Evolutionary conservation across 2,113 vertebrate species (phyloP).

Genomic region (Lathamus discolor): DNA sequence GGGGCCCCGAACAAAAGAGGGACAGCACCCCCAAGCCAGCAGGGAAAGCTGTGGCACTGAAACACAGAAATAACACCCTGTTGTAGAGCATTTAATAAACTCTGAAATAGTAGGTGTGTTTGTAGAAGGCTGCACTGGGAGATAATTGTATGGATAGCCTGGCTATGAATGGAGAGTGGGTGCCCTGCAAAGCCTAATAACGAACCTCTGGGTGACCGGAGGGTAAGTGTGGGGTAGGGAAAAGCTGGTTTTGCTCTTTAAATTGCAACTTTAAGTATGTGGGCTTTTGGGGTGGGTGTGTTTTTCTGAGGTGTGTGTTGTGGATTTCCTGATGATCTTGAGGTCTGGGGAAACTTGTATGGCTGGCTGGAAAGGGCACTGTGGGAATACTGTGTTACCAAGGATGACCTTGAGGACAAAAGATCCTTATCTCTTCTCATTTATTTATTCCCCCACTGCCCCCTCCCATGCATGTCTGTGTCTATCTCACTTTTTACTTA

Average conservation of each 20-base stretch:
- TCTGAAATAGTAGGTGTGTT: not conserved
- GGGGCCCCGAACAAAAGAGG: not conserved
- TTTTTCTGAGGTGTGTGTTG: not conserved
- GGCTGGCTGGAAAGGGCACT: not conserved
- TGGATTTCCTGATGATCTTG: not conserved
- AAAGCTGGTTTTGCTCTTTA: not conserved
- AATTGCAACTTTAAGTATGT: not conserved
- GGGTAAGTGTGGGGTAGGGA: not conserved
- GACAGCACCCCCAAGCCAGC: not conserved
- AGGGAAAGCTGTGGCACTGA: not conserved
- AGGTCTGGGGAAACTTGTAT: not conserved
- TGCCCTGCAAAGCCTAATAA: not conserved
- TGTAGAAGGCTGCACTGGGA: rapidly evolving
- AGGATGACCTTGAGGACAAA: not conserved
- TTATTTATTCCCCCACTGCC: not conserved
- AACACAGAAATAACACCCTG: not conserved
- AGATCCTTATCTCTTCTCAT: not conserved
- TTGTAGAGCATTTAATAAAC: not conserved
- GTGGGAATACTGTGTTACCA: constrained; percentile 13
- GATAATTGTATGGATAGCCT: rapidly evolving
- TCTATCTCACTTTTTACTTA: not conserved
- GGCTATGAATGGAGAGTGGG: rapidly evolving
- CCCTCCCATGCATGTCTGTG: not conserved
- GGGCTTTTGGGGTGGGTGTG: not conserved
- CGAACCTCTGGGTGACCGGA: not conserved